These are phyloP conservation scores for Dromius quadrimaculatus DNA, from an alignment of 2,888 invertebrate genomes.

Conservation along the genomic window DNA sequence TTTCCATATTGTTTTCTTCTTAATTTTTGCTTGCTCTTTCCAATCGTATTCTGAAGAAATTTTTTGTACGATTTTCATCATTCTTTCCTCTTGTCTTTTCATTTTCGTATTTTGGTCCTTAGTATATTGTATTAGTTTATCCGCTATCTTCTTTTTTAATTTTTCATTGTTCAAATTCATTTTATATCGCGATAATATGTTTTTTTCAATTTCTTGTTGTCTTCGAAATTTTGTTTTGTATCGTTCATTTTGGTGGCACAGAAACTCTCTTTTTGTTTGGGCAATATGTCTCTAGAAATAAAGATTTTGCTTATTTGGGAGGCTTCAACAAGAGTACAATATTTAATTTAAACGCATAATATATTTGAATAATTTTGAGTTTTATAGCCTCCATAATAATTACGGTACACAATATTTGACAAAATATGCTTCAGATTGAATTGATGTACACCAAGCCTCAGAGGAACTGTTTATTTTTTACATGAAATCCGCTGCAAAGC, in stretches of 20 bases:
- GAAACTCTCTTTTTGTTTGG: conserved; percentile 9
- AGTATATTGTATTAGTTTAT: conserved; percentile 11
- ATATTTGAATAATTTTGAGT: no score
- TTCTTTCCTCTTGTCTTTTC: conserved; percentile 11
- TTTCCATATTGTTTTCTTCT: conserved; percentile 1
- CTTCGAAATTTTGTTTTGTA: conserved; percentile 1
- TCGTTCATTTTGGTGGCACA: conserved; percentile 27
- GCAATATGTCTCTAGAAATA: conserved; percentile 5
- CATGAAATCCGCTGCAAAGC: no score
- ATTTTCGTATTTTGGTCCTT: conserved; percentile 14
- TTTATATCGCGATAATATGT: conserved; percentile 8
- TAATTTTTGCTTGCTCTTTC: background rate
- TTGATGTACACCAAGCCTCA: no score
- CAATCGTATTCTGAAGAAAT: background rate
- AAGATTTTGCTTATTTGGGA: background rate
- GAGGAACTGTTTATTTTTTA: no score
- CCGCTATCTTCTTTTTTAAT: background rate
- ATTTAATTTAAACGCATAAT: no score
- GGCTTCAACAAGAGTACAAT: no score
- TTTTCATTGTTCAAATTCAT: conserved; percentile 9
- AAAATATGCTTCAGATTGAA: no score
- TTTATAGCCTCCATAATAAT: no score
- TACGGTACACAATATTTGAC: no score
- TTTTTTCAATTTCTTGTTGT: conserved; percentile 6
- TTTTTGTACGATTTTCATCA: conserved; percentile 22